Evolutionary conservation across 2,113 vertebrate genomes (phyloP), one percentile per base, ranked within the genome.

Genomic region (Brachypodius melanocephalos): DNA sequence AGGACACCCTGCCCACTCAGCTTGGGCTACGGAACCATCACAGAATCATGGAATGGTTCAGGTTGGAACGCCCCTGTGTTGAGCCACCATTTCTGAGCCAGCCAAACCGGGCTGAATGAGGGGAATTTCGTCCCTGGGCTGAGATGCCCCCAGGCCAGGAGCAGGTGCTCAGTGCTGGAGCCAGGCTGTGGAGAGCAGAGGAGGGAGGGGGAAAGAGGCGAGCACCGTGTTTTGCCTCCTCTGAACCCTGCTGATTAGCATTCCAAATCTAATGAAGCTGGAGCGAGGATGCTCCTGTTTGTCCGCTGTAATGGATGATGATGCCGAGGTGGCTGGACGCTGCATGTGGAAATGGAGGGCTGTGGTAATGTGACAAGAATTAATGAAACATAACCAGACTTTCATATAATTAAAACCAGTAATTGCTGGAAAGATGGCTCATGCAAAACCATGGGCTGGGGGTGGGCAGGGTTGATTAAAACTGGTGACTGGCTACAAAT

Each of bases 391-490:
- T 24, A 68, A 59, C 79, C 95, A 90, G 88, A 26, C 92, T 57
- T 59, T 75, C 88, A 84, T 75, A 45, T 85, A 84, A 97, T 97
- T 93, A 94, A 95, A 93, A 69, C 3, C 85, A 91, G 93, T 81
- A 91, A 94, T 91, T 90, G 85, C 92, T 79, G 87, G 78, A 40
- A 61, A 77, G 88, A 86, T 68, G 91, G 85, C 89, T 88, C 75
- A 75, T 26, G 66, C 69, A 76, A 90, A 95, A 10, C 36, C 32
- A 55, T 40, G 88, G 79, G 88, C 75, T 57, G 89, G 86, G 80
- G 77, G 68, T 75, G 49, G 85, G 74, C 52, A 85, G 89, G 62
- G 26, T 34, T 97, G 95, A 96, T 97, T 96, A 96, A 94, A 97
- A 66, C 85, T 40, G 57, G 73, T 48, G 88, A 58, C 95, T 97